These are phyloP conservation scores for Campoplex nolae DNA, from an alignment of 2,888 invertebrate genomes.

Conservation along the genomic window DNA sequence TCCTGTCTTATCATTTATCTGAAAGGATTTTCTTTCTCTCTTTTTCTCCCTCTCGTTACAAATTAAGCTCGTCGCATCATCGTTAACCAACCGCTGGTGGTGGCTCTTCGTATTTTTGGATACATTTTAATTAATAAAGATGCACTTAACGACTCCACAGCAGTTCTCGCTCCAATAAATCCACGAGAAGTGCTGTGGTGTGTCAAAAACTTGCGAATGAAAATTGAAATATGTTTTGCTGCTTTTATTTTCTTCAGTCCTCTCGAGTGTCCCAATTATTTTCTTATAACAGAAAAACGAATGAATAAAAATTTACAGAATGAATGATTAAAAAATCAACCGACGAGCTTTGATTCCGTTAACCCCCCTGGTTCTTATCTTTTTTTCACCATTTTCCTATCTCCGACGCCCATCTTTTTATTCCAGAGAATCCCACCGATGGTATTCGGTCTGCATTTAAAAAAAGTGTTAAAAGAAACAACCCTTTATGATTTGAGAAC, in stretches of 20 bases:
- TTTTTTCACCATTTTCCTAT: background rate
- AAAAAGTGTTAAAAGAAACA: background rate
- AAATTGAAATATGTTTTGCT: background rate
- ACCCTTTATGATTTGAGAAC: background rate
- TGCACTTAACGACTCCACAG: constrained; percentile 48
- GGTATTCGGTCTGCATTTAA: background rate
- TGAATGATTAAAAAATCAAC: background rate
- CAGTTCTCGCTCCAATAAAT: constrained; percentile 45
- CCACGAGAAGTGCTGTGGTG: background rate
- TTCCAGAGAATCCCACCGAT: background rate
- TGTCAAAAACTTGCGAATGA: constrained; percentile 2
- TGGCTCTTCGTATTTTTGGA: constrained; percentile 51
- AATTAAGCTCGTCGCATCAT: constrained; percentile 51
- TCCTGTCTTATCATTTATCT: constrained; percentile 57
- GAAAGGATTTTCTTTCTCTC: constrained; percentile 16
- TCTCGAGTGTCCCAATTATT: background rate
- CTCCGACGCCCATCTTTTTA: background rate
- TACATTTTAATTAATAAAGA: constrained; percentile 58
- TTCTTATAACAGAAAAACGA: background rate
- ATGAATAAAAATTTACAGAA: background rate
- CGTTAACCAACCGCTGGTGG: constrained; percentile 37
- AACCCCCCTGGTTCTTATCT: background rate
- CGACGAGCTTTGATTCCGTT: background rate
- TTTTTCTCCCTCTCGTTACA: constrained; percentile 30
- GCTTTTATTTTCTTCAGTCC: background rate